Percentiles rank a stretch among this genome's conserved stretches.
Conservation (phyloP, 2,797 vertebrate genomes). For the Ciconia nigra region DNA sequence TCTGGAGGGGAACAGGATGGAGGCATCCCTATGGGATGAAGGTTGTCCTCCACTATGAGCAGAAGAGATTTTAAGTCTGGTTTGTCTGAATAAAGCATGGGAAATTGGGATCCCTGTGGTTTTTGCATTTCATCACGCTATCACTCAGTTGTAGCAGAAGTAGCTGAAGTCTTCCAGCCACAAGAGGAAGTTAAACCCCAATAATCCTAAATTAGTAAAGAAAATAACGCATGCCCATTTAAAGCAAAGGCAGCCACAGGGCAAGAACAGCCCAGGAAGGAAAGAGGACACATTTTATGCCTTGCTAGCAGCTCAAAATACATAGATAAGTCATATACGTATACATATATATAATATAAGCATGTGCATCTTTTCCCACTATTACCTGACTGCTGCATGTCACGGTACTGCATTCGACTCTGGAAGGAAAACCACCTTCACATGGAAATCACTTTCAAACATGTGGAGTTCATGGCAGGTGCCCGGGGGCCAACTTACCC, state of each 20-base stretch:
- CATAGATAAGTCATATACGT: neutral
- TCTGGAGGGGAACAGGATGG: neutral
- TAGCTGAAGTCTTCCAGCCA: neutral
- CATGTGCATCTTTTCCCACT: neutral
- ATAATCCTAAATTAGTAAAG: neutral
- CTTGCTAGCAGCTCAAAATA: neutral
- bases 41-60: neutral
- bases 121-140: neutral
- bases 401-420: neutral
- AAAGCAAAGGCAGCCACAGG: neutral
- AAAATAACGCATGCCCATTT: neutral
- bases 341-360: neutral
- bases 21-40: neutral
- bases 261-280: neutral
- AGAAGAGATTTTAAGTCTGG: neutral
- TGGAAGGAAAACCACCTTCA: neutral
- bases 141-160: neutral
- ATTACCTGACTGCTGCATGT: neutral
- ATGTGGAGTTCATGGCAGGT: neutral
- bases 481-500: neutral
- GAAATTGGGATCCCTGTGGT: neutral
- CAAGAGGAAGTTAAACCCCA: neutral
- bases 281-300: neutral
- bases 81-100: neutral
- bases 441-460: neutral